A percentile compares a stretch with the other conserved stretches of the same genome.
phyloP scores from a whole-genome alignment of 2,888 invertebrate species.

The Scaptomyza tumidula region DNA sequence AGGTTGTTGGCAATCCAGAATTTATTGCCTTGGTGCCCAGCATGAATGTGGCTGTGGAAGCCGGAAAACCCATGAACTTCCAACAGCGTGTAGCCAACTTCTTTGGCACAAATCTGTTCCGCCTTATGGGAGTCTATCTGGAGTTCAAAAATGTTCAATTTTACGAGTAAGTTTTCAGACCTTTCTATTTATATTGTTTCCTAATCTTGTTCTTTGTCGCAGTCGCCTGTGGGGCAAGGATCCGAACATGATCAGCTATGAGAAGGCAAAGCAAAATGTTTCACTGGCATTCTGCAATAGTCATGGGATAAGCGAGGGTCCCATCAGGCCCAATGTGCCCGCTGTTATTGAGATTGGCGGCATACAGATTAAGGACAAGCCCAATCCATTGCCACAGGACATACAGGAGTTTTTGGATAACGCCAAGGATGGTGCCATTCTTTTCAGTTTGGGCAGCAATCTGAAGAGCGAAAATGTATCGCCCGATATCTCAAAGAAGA shows the following conservation, averaged over 20 bases:
- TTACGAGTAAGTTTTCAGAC: conserved; percentile 63
- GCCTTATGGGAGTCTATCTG: conserved; percentile 21
- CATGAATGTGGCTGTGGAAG: conserved; percentile 44
- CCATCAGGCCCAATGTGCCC: conserved; percentile 81
- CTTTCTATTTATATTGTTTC: not conserved
- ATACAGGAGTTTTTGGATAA: conserved; percentile 81
- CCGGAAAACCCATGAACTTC: conserved; percentile 63
- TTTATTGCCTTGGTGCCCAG: conserved; percentile 73
- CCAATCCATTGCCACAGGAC: conserved; percentile 82
- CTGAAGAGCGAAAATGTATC: conserved; percentile 84
- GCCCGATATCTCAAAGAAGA: conserved; percentile 85
- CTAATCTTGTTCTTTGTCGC: not conserved
- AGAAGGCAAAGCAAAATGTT: conserved; percentile 75
- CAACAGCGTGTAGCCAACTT: conserved; percentile 64
- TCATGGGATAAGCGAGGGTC: conserved; percentile 81
- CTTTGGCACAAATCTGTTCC: conserved; percentile 33
- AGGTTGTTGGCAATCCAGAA: conserved; percentile 76
- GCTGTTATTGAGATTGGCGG: conserved; percentile 82
- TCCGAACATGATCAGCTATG: conserved; percentile 64
- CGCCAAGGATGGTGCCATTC: conserved; percentile 84
- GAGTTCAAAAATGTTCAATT: conserved; percentile 36
- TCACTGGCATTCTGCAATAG: conserved; percentile 79
- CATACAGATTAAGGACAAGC: conserved; percentile 81
- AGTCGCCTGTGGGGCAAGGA: conserved; percentile 51
- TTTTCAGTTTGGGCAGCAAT: conserved; percentile 85